A percentile compares a stretch with the other conserved stretches of the same genome.
Evolutionary conservation across 2,888 invertebrate genomes (phyloP).

Genomic region (Scrobipalpa costella): DNA sequence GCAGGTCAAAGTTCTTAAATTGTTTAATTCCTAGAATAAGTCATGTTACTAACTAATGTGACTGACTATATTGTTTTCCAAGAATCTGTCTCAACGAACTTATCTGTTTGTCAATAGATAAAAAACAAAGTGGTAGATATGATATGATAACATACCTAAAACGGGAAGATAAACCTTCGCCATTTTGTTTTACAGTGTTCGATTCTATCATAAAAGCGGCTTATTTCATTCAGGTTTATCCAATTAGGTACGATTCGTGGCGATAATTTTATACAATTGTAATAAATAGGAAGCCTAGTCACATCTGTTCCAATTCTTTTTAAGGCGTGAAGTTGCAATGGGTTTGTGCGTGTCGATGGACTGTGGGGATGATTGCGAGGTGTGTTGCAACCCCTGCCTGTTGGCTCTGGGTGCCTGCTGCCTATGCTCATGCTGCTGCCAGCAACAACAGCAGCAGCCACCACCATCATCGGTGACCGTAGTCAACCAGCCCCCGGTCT

Average conservation of each 20-base stretch:
- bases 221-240: constrained; percentile 31
- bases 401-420: constrained; percentile 71
- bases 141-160: constrained; percentile 29
- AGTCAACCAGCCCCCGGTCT: constrained; percentile 51
- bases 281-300: not conserved
- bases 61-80: not conserved
- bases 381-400: constrained; percentile 72
- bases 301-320: constrained; percentile 14
- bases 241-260: not conserved
- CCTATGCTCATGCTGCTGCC: constrained; percentile 69
- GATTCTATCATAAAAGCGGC: constrained; percentile 11
- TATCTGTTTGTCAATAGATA: constrained; percentile 53
- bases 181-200: constrained; percentile 37
- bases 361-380: constrained; percentile 69
- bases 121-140: constrained; percentile 44
- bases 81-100: constrained; percentile 12
- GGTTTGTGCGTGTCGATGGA: constrained; percentile 72
- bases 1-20: not conserved
- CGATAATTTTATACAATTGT: not conserved
- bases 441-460: constrained; percentile 66
- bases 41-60: not conserved
- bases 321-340: constrained; percentile 44
- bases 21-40: not conserved
- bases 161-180: constrained; percentile 44
- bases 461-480: constrained; percentile 58